A percentile compares a stretch with the other conserved stretches of the same genome.
phyloP scores from a whole-genome alignment of 2,797 vertebrate genomes.

The Labroides dimidiatus region DNA sequence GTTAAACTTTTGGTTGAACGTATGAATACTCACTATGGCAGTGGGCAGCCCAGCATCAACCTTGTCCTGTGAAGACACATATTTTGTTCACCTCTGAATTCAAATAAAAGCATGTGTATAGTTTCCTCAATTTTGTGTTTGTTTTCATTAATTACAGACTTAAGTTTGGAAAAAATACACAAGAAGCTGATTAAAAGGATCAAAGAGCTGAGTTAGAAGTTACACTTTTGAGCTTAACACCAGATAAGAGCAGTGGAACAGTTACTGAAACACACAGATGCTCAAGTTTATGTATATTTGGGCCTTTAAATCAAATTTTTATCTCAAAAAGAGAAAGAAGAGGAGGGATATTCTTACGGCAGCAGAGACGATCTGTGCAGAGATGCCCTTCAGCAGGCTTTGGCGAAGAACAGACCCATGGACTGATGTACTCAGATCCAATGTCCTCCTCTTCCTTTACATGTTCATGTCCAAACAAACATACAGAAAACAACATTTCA shows the following conservation, averaged over 20 bases:
- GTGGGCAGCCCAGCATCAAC: conserved; percentile 97
- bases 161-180: too few species aligned
- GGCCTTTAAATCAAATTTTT: too few species aligned
- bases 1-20: neutral
- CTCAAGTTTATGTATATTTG: too few species aligned
- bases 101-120: neutral
- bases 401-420: conserved; percentile 95
- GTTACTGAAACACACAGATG: too few species aligned
- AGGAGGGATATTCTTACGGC: conserved; percentile 84
- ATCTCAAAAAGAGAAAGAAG: too few species aligned
- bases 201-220: too few species aligned
- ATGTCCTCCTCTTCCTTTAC: conserved; percentile 76
- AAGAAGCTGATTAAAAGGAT: too few species aligned
- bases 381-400: conserved; percentile 94
- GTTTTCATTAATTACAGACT: neutral
- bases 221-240: too few species aligned
- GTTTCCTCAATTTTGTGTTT: neutral
- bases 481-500: neutral
- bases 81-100: neutral
- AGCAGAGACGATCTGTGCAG: conserved; percentile 96
- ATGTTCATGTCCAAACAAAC: conserved; percentile 13
- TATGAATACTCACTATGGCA: conserved; percentile 90
- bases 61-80: conserved; percentile 87
- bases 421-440: conserved; percentile 76
- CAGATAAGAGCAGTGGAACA: too few species aligned